Evolutionary conservation across 2,113 vertebrate species (phyloP), one percentile per base, ranked within the genome.

Genomic region (Dunckerocampus dactyliophorus): DNA sequence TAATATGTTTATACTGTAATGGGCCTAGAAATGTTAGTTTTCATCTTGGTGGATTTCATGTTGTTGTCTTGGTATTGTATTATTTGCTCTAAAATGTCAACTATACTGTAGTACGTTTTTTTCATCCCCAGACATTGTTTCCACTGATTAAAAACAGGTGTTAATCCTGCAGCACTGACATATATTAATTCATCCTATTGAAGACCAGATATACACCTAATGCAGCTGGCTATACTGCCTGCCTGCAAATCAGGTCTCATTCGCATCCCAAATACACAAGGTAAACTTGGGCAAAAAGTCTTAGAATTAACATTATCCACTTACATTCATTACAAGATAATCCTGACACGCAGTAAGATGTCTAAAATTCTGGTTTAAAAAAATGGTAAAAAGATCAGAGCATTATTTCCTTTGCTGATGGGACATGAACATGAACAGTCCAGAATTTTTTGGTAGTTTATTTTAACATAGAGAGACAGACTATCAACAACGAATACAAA

Each of bases 301-400:
- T 59, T 31, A 60, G 69, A 68, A 79, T 87, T 80, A 82, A 80
- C 47, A 80, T 83, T 76, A 72, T 63, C 65, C 72, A 42, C 62
- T 57, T 66, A 61, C 67, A 71, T 52, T 46, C 77, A 83, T 83
- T 55, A 81, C 64, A 85, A 75, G 71, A 82, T 60, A 53, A 65
- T 46, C 42, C 65, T 63, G 55, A 71, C 65, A 73, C 64, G 22
- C 72, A 24, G 46, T 65, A 65, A 50, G 24, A 28, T 28, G 24
- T 2, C 24, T 3, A 28, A 2, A 54, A 58, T 52, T 61, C 54
- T 28, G 45, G 45, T 71, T 54, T 68, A 74, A 62, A 48, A 53
- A n/a, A n/a, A n/a, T n/a, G 47, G 57, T 57, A 11, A 28, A 28
- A 28, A 2, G 24, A 28, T 28, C 24, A 28, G 24, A 28, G 24